Conservation (phyloP, 2,113 vertebrate species). For the Leucoraja erinaceus region DNA sequence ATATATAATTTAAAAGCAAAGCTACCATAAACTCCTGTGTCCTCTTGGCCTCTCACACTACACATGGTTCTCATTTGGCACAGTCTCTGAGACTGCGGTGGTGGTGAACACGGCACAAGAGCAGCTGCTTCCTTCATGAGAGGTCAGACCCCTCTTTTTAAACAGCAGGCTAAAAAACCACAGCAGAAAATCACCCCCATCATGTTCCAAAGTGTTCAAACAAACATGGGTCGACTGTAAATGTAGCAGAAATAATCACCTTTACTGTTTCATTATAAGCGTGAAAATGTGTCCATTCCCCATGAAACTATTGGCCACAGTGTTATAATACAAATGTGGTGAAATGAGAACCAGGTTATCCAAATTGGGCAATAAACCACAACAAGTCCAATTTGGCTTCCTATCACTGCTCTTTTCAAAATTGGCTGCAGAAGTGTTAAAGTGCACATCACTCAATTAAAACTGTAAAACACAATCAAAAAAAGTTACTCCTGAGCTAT, state of each 20-base stretch:
- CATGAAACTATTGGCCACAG: background rate
- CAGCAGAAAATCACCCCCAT: constrained; percentile 34
- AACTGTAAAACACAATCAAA: background rate
- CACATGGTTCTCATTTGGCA: constrained; percentile 36
- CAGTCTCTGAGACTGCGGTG: constrained; percentile 33
- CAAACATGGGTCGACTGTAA: constrained; percentile 17
- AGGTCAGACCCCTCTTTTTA: constrained; percentile 33
- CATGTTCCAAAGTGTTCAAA: constrained; percentile 33
- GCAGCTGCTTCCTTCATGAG: constrained; percentile 33
- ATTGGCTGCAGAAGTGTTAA: background rate
- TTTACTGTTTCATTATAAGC: constrained; percentile 30
- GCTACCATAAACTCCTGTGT: constrained; percentile 36
- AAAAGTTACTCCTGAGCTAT: background rate
- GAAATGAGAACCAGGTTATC: constrained; percentile 26
- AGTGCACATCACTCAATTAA: background rate
- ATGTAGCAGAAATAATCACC: constrained; percentile 39
- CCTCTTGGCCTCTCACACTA: constrained; percentile 32
- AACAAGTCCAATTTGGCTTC: constrained; percentile 13
- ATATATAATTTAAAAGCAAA: constrained; percentile 38
- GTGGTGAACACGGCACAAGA: constrained; percentile 34
- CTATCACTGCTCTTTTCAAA: background rate
- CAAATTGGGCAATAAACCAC: constrained; percentile 6
- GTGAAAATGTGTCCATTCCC: constrained; percentile 21
- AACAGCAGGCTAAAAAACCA: constrained; percentile 37
- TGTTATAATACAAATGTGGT: constrained; percentile 17